These are phyloP conservation scores for Sphaeridia pumilis DNA, from an alignment of 2,888 invertebrate genomes.

Conservation along the genomic window DNA sequence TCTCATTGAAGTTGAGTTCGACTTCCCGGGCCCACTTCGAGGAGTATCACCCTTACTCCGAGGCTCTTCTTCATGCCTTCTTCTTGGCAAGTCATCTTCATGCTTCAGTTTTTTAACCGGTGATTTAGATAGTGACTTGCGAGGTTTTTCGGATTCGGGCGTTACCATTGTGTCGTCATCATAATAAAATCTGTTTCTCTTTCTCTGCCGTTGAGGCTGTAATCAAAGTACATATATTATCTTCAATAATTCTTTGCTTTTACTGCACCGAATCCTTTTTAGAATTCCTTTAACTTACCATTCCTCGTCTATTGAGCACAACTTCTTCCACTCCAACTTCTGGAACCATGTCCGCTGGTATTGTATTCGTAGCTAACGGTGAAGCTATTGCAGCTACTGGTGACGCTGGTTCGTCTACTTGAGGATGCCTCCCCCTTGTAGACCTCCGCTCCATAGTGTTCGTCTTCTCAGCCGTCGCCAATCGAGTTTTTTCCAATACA, in stretches of 20 bases:
- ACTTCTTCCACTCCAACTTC: constrained; percentile 44
- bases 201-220: constrained; percentile 69
- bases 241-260: background rate
- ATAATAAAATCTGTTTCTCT: constrained; percentile 76
- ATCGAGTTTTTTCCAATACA: background rate
- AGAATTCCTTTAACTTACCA: constrained; percentile 42
- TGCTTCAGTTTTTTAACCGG: constrained; percentile 31
- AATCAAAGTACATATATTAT: constrained; percentile 15
- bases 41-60: constrained; percentile 4
- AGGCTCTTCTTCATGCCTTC: constrained; percentile 13
- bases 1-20: background rate
- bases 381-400: background rate
- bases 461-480: too few species aligned
- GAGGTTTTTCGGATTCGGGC: constrained; percentile 51
- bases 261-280: background rate
- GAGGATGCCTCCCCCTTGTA: constrained; percentile 14
- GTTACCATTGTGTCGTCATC: constrained; percentile 73
- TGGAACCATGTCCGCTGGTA: constrained; percentile 4
- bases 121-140: constrained; percentile 18
- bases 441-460: constrained; percentile 27
- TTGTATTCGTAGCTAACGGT: background rate
- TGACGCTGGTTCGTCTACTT: constrained; percentile 3
- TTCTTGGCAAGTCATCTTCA: constrained; percentile 18
- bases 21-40: background rate
- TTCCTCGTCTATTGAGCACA: constrained; percentile 70